Percentiles rank a stretch among this genome's conserved stretches.
phyloP scores from a whole-genome alignment of 2,113 vertebrate genomes.

The Serilophus lunatus region DNA sequence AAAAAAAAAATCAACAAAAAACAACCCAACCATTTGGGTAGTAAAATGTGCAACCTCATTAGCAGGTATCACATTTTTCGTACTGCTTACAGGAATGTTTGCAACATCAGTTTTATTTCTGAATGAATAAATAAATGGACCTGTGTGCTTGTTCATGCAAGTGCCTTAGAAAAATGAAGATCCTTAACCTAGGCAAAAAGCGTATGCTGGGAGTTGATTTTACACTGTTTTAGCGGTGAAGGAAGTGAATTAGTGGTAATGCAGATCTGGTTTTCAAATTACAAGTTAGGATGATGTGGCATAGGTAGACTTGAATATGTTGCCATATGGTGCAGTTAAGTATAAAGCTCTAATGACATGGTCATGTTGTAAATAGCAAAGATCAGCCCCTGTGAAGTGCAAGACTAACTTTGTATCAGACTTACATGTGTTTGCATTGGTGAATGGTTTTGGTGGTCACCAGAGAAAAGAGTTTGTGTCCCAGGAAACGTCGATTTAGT shows the following conservation, averaged over 20 bases:
- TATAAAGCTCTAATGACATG: not conserved
- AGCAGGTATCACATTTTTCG: not conserved
- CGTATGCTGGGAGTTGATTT: not conserved
- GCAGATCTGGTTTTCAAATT: not conserved
- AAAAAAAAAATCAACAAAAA: not conserved
- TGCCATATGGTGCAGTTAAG: not conserved
- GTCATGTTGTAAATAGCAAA: not conserved
- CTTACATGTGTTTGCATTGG: not conserved
- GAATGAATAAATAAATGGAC: not conserved
- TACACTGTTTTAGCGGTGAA: not conserved
- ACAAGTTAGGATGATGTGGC: not conserved
- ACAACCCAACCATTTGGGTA: not conserved
- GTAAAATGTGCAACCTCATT: constrained; percentile 7
- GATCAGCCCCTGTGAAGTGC: not conserved
- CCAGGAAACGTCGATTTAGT: not conserved
- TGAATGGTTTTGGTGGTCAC: not conserved
- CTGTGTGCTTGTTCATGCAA: constrained; percentile 35
- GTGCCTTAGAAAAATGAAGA: constrained; percentile 72
- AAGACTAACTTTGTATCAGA: not conserved
- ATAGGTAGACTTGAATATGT: not conserved
- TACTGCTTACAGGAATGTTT: not conserved
- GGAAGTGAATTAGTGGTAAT: not conserved
- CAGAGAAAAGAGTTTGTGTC: not conserved
- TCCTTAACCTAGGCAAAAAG: constrained; percentile 1
- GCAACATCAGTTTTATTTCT: not conserved